Evolutionary conservation across 2,797 vertebrate species (phyloP).

Genomic region (Spondyliosoma cantharus): DNA sequence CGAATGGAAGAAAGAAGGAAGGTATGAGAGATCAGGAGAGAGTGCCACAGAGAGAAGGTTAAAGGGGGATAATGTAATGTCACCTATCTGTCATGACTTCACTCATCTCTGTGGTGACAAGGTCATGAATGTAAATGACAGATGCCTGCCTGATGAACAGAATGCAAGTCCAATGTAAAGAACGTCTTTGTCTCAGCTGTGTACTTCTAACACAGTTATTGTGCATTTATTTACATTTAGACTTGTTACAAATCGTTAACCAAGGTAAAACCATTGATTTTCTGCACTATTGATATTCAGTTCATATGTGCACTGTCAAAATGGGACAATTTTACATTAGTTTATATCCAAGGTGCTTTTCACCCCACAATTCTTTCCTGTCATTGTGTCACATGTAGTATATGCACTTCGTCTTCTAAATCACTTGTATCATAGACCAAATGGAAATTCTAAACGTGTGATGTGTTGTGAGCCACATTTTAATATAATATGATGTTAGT

Average conservation of each 20-base stretch:
- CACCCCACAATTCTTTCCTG: not conserved
- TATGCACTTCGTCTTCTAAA: not conserved
- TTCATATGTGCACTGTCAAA: not conserved
- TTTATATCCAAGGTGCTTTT: not conserved
- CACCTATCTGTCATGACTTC: constrained; percentile 82
- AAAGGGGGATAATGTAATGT: constrained; percentile 80
- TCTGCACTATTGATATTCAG: not conserved
- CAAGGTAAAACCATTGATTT: not conserved
- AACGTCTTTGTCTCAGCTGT: constrained; percentile 34
- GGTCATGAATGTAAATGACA: constrained; percentile 81
- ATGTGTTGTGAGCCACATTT: not conserved
- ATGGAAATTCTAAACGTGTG: constrained; percentile 1
- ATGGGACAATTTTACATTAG: not conserved
- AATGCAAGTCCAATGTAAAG: constrained; percentile 62
- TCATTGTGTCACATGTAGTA: constrained; percentile 1
- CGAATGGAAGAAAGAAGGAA: constrained; percentile 52
- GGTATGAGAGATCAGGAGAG: constrained; percentile 57
- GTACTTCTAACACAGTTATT: not conserved
- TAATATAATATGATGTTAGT: constrained; percentile 6
- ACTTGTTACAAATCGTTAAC: not conserved
- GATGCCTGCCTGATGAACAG: constrained; percentile 63
- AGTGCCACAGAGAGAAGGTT: constrained; percentile 73
- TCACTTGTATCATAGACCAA: not conserved
- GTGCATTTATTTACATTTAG: not conserved
- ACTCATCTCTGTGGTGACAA: constrained; percentile 78